These are phyloP conservation scores for Metellina segmentata DNA, from an alignment of 2,888 invertebrate genomes.

Conservation along the genomic window DNA sequence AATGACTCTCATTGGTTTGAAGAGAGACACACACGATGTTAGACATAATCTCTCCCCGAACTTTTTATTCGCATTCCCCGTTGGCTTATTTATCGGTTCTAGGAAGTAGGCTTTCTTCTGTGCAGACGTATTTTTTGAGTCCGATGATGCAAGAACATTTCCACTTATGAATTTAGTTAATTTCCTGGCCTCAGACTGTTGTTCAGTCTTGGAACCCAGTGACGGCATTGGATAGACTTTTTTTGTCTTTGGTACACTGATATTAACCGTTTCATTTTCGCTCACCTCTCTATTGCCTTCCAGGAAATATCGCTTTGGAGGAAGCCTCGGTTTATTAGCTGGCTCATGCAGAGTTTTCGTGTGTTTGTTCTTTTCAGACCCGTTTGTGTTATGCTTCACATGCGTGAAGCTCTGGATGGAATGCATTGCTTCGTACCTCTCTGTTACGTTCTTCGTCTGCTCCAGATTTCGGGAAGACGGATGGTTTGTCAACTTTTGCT, in stretches of 20 bases:
- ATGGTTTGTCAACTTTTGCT: not conserved
- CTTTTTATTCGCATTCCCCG: not conserved
- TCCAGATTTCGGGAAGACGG: slow-evolving; percentile 4
- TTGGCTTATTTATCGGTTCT: slow-evolving; percentile 7
- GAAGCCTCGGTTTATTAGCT: not conserved
- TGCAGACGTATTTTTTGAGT: not conserved
- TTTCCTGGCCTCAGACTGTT: not conserved
- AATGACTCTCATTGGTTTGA: not conserved
- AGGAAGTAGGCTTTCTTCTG: slow-evolving; percentile 23
- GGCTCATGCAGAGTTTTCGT: not conserved
- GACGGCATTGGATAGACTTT: too few relatives aligned
- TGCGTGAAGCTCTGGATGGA: not conserved
- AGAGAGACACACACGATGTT: not conserved
- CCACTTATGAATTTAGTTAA: not conserved
- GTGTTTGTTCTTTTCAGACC: not conserved
- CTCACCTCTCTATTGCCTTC: not conserved
- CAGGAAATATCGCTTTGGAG: not conserved
- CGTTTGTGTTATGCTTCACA: not conserved
- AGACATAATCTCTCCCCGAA: slow-evolving; percentile 28
- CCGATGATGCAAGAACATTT: not conserved
- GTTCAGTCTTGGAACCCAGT: too few relatives aligned
- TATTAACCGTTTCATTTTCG: not conserved
- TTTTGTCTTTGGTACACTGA: not conserved
- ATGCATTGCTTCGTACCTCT: slow-evolving; percentile 28
- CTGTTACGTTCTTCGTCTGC: slow-evolving; percentile 13